Base-by-base conservation (phyloP, 1,140 invertebrate genomes). In the Sinella curviseta region DNA sequence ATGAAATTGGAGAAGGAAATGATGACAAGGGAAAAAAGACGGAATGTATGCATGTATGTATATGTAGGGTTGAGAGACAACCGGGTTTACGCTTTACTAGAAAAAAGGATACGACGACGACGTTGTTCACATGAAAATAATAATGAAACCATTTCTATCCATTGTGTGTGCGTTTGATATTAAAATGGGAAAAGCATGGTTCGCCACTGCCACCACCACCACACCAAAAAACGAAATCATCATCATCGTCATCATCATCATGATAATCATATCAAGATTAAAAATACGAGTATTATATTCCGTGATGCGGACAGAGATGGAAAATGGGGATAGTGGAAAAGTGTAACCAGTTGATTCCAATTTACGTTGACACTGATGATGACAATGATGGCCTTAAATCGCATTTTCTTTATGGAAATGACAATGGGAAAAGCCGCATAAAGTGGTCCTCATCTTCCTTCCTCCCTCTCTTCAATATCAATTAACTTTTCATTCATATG, bases 331-430 rank as follows among this genome's bases (percentile, higher is more conserved):
- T 8, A 8, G 39, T 48, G n/a, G n/a, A 48, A 17, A 17, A 24
- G n/a, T 12, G 8, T 60, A 60, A 60, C 55, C 55, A 60, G 55
- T 60, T 60, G 55, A 60, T 60, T 60, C 55, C 55, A 60, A 60
- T 60, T 60, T 60, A 24, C 55, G 8, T 48, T 14, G 55, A 60
- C 55, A 60, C 55, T 60, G 8, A 60, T 60, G 55, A 60, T 60
- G n/a, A 8, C 39, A 48, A 8, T 48, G 4, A n/a, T n/a, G n/a
- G n/a, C n/a, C n/a, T n/a, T n/a, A n/a, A n/a, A n/a, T n/a, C n/a
- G n/a, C n/a, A 8, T 17, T 48, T 26, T 70, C 65, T 16, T 33
- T 3, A 70, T 70, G 65, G 4, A 60, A 60, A 60, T 26, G 57
- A 60, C 39, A 48, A 48, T 48, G 39, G 17, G 39, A 48, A 48